Percentiles rank a stretch among this genome's conserved stretches.
Evolutionary conservation across 2,113 vertebrate species (phyloP).

Genomic region (Bothrops jararaca): DNA sequence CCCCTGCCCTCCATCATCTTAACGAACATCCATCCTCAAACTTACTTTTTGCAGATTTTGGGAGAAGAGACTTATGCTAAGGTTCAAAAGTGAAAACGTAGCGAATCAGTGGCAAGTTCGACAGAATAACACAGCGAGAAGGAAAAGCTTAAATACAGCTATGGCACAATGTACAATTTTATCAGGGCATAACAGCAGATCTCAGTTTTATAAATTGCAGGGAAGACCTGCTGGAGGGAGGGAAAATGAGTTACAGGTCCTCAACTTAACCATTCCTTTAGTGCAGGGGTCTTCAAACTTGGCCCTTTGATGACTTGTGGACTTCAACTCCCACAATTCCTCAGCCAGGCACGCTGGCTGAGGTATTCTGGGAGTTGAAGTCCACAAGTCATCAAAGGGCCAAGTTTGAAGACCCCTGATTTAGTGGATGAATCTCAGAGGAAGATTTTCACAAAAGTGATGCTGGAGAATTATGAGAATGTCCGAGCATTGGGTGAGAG

Average conservation of each 20-base stretch:
- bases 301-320: too few relatives aligned
- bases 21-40: background rate
- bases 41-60: background rate
- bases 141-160: background rate
- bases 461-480: slow-evolving; percentile 38
- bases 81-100: background rate
- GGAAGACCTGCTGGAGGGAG: background rate
- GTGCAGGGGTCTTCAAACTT: too few relatives aligned
- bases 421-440: slow-evolving; percentile 1
- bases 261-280: background rate
- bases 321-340: too few relatives aligned
- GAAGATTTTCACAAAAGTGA: slow-evolving; percentile 35
- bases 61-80: background rate
- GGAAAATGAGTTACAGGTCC: background rate
- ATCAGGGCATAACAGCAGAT: background rate
- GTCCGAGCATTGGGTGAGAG: slow-evolving; percentile 24
- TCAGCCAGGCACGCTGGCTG: too few relatives aligned
- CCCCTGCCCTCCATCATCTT: background rate
- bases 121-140: background rate
- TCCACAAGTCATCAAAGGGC: too few relatives aligned
- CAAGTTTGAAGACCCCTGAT: too few relatives aligned
- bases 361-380: too few relatives aligned
- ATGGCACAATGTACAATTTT: background rate
- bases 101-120: background rate
- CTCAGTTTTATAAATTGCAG: background rate